A percentile compares a stretch with the other conserved stretches of the same genome.
These are phyloP conservation scores for Caerostris darwini DNA, from an alignment of 1,140 invertebrate genomes.

Conservation along the genomic window DNA sequence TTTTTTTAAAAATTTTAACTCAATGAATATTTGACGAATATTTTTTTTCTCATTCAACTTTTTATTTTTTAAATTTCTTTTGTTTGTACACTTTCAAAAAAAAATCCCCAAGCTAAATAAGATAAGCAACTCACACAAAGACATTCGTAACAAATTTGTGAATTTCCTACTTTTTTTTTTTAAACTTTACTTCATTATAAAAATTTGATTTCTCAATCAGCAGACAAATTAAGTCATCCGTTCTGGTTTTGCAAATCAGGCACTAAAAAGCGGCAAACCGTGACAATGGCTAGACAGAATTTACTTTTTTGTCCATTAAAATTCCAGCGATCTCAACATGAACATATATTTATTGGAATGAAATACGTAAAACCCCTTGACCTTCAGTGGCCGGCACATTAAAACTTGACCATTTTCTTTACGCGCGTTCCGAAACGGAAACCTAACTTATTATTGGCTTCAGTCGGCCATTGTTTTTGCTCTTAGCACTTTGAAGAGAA, in stretches of 20 bases:
- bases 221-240: background rate
- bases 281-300: background rate
- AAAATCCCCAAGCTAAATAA: too few relatives aligned
- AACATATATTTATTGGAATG: background rate
- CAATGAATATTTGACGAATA: too few relatives aligned
- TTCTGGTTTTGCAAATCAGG: background rate
- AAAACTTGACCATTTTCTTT: background rate
- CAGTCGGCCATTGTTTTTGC: background rate
- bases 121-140: too few relatives aligned
- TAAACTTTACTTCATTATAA: background rate
- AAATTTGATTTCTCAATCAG: background rate
- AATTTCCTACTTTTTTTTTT: background rate
- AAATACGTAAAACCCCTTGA: background rate
- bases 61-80: too few relatives aligned
- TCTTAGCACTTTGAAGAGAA: background rate
- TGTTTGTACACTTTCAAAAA: too few relatives aligned
- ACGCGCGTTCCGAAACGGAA: background rate
- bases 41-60: too few relatives aligned
- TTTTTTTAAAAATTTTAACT: too few relatives aligned
- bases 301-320: conserved; percentile 8
- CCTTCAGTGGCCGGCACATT: background rate
- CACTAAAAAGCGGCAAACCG: background rate
- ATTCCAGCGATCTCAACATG: background rate
- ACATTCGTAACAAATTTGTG: background rate
- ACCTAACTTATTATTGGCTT: background rate